phyloP scores from a whole-genome alignment of 2,888 invertebrate species.

The Furcula furcula region DNA sequence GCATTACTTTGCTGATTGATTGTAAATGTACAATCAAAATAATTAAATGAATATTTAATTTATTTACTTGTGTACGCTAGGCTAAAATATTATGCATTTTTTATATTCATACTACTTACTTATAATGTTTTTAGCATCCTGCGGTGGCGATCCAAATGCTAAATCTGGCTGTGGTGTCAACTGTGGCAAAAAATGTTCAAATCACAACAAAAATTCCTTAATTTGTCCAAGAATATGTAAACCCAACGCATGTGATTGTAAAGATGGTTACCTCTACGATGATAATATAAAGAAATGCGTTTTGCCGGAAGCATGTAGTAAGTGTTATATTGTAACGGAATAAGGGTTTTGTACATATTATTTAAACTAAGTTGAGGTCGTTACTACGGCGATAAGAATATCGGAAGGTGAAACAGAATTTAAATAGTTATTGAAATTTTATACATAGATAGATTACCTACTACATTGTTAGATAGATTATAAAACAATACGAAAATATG shows the following conservation, averaged over 20 bases:
- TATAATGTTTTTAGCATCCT: conserved; percentile 21
- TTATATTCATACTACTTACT: neutral
- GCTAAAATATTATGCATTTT: neutral
- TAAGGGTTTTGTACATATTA: no score
- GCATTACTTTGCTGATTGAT: no score
- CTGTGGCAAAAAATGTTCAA: conserved; percentile 29
- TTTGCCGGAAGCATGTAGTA: conserved; percentile 30
- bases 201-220: conserved; percentile 12
- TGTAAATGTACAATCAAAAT: no score
- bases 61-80: no score
- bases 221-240: conserved; percentile 19
- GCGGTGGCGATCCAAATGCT: conserved; percentile 30
- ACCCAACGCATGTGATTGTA: conserved; percentile 28
- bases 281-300: conserved; percentile 22
- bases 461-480: no score
- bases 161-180: conserved; percentile 34
- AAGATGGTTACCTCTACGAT: conserved; percentile 20
- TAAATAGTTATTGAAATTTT: no score
- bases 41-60: no score
- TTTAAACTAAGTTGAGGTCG: no score
- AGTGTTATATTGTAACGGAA: conserved; percentile 13
- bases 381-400: no score
- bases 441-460: no score
- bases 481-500: no score
- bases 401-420: no score